Percentiles rank a stretch among this genome's conserved stretches.
Conservation (phyloP, 2,797 vertebrate genomes). For the Sparidentex hasta region DNA sequence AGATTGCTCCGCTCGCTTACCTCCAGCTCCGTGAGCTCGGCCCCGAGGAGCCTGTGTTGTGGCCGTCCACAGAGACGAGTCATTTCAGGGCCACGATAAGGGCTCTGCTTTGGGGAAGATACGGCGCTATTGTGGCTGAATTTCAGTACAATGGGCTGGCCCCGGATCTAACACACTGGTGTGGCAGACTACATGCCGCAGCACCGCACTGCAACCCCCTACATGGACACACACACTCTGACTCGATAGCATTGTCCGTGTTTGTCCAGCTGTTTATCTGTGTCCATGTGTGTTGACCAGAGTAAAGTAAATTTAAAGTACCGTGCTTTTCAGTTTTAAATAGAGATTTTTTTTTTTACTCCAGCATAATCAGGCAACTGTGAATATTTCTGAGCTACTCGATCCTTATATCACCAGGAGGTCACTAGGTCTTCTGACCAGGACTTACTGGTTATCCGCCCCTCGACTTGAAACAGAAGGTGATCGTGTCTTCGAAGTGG, state of each 20-base stretch:
- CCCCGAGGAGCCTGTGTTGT: slow-evolving; percentile 73
- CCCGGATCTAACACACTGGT: slow-evolving; percentile 69
- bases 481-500: no score
- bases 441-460: no score
- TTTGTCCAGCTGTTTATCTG: slow-evolving; percentile 19
- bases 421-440: no score
- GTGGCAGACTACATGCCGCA: slow-evolving; percentile 53
- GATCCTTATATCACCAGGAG: no score
- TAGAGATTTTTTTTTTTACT: no score
- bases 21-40: slow-evolving; percentile 71
- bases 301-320: not conserved
- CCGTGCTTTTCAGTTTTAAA: not conserved
- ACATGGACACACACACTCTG: slow-evolving; percentile 11
- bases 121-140: slow-evolving; percentile 79
- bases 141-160: slow-evolving; percentile 75
- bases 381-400: no score
- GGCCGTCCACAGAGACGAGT: slow-evolving; percentile 82
- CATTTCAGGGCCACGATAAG: slow-evolving; percentile 85
- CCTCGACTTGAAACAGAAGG: no score
- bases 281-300: slow-evolving; percentile 3
- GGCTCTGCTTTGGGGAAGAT: slow-evolving; percentile 73
- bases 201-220: slow-evolving; percentile 7
- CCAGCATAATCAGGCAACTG: no score
- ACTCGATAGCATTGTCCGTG: slow-evolving; percentile 40
- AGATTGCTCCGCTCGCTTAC: slow-evolving; percentile 75